Evolutionary conservation across 2,113 vertebrate genomes (phyloP).

Genomic region (Craseonycteris thonglongyai): DNA sequence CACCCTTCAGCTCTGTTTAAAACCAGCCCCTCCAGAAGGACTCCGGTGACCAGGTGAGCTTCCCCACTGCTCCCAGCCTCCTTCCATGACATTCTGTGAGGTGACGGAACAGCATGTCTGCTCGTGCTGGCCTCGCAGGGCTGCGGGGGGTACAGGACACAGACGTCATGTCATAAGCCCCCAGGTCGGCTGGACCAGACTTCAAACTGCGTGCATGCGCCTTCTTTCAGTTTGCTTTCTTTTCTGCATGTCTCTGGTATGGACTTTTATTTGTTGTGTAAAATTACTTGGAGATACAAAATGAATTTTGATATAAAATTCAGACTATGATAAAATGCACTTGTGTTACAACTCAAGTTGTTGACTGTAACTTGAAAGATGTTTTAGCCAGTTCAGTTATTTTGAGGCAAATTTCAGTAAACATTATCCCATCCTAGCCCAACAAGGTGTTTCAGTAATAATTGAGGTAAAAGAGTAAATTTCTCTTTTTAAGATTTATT

Average conservation of each 20-base stretch:
- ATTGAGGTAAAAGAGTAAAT: background rate
- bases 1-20: background rate
- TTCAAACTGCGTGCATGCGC: background rate
- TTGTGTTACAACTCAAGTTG: background rate
- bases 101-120: background rate
- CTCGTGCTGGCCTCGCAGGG: rapidly evolving
- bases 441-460: background rate
- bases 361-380: background rate
- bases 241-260: background rate
- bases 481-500: no score
- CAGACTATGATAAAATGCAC: background rate
- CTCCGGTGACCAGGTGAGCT: no score
- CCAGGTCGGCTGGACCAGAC: background rate
- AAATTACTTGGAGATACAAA: background rate
- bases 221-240: background rate
- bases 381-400: background rate
- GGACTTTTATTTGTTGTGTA: background rate
- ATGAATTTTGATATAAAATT: background rate
- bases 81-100: background rate
- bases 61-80: background rate
- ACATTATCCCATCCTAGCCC: background rate
- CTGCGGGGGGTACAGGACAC: no score
- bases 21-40: background rate
- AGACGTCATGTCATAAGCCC: no score
- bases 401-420: background rate